A percentile compares a stretch with the other conserved stretches of the same genome.
These are phyloP conservation scores for Achatina immaculata DNA, from an alignment of 1,140 invertebrate genomes.

Conservation along the genomic window DNA sequence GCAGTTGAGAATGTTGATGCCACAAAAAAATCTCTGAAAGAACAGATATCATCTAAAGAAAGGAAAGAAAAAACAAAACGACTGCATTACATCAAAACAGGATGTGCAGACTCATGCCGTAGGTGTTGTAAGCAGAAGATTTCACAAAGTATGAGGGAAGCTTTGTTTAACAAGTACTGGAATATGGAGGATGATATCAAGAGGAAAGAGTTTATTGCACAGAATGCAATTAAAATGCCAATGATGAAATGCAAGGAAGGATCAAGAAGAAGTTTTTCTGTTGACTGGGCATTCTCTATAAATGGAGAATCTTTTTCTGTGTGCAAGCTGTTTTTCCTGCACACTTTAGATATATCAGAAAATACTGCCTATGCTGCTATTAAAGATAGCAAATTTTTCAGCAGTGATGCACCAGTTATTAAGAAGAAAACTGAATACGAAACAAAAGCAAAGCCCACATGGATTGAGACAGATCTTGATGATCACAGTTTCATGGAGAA, in stretches of 20 bases:
- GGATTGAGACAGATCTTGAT: constrained; percentile 14
- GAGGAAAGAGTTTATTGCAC: constrained; percentile 7
- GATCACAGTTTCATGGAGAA: neutral
- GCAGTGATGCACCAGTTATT: constrained; percentile 5
- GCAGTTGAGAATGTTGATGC: neutral
- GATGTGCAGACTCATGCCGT: neutral
- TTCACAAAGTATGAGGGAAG: neutral
- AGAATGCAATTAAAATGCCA: constrained; percentile 17
- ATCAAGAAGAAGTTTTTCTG: constrained; percentile 8
- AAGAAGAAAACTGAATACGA: neutral
- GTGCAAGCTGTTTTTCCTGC: constrained; percentile 21
- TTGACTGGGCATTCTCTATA: constrained; percentile 24
- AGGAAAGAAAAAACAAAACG: neutral
- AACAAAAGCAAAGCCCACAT: neutral
- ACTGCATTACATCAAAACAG: neutral
- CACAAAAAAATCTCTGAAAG: too few relatives aligned
- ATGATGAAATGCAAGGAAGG: constrained; percentile 15
- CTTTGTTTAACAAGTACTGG: constrained; percentile 21
- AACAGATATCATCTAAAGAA: too few relatives aligned
- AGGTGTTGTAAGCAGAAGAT: constrained; percentile 16
- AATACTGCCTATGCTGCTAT: constrained; percentile 20
- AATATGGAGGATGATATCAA: neutral
- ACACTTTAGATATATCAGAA: constrained; percentile 11
- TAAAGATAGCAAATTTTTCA: constrained; percentile 7
- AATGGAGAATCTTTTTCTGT: constrained; percentile 4